Evolutionary conservation across 1,140 invertebrate genomes (phyloP), one percentile per base, ranked within the genome.

Genomic region (Solenopsis fugax): DNA sequence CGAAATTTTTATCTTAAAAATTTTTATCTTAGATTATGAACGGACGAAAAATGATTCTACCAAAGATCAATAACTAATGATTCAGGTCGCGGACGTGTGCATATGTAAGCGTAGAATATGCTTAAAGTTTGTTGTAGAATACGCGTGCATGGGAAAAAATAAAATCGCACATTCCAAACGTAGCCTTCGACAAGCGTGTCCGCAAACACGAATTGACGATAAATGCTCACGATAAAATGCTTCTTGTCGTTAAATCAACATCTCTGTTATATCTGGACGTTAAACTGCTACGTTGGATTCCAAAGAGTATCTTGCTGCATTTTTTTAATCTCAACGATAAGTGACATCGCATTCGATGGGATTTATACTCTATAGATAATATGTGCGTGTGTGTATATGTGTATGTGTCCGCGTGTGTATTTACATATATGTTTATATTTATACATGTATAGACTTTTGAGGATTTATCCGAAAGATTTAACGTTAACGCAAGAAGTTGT

Each of bases 301-400:
- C 86, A 84, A 85, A 72, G 85, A 86, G 24, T 81, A 86, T 86
- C 34, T 69, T 80, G 45, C 7, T 86, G 64, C 75, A 86, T 86
- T 86, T 86, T 65, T 73, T 85, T 81, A 60, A 80, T 54, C 45
- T 65, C 29, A 67, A 60, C 18, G 29, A 60, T 24, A 54, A 80
- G 45, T 10, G 62, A 80, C 24, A 75, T 18, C 60, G 13, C 24
- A 24, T 34, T 60, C 13, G 50, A 73, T 73, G 54, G 24, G 18
- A 82, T 82, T 73, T 52, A 41, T 73, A 37, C 24, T 48, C 37
- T 72, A 37, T 73, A 82, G 21, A 60, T 60, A 73, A 4, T 48
- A 16, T 73, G 29, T 60, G 41, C 58, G 29, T 45, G 37, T 6
- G 64, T 2, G n/a, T 41, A 41, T 41, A 4, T 21, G 34, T 41